These are phyloP conservation scores for Poecilia velifera DNA, from an alignment of 2,797 vertebrate species.

Conservation along the genomic window DNA sequence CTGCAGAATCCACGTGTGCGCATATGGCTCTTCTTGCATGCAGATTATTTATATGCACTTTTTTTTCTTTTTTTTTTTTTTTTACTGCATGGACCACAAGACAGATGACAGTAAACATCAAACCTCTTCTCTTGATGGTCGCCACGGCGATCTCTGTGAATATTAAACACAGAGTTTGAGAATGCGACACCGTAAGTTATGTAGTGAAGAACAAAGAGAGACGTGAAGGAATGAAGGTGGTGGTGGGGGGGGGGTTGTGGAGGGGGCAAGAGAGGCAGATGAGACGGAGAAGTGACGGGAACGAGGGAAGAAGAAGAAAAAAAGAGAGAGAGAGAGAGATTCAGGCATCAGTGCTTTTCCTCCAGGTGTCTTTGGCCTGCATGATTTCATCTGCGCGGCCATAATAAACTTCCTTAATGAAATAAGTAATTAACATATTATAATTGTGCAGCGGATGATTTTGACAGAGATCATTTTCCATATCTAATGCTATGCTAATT, in stretches of 20 bases:
- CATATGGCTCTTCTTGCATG: conserved; percentile 9
- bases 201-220: conserved; percentile 61
- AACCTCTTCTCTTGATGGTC: conserved; percentile 42
- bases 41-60: conserved; percentile 35
- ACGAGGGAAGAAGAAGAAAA: conserved; percentile 5
- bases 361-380: conserved; percentile 93
- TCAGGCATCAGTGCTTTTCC: conserved; percentile 89
- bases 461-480: conserved; percentile 99
- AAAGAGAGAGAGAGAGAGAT: conserved; percentile 62
- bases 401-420: conserved; percentile 99
- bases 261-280: neutral
- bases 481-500: conserved; percentile 99
- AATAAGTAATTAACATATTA: conserved; percentile 99
- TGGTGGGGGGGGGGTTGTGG: neutral
- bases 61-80: neutral
- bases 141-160: conserved; percentile 28
- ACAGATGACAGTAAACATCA: conserved; percentile 54
- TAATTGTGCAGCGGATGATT: conserved; percentile 99
- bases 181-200: conserved; percentile 58
- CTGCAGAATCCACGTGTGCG: conserved; percentile 10
- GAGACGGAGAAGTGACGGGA: conserved; percentile 1
- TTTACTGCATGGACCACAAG: conserved; percentile 43
- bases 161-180: conserved; percentile 58
- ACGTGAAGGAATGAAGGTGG: conserved; percentile 53
- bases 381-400: conserved; percentile 95